Base-by-base conservation (phyloP, 2,797 vertebrate genomes). In the Enteromius radiatus region DNA sequence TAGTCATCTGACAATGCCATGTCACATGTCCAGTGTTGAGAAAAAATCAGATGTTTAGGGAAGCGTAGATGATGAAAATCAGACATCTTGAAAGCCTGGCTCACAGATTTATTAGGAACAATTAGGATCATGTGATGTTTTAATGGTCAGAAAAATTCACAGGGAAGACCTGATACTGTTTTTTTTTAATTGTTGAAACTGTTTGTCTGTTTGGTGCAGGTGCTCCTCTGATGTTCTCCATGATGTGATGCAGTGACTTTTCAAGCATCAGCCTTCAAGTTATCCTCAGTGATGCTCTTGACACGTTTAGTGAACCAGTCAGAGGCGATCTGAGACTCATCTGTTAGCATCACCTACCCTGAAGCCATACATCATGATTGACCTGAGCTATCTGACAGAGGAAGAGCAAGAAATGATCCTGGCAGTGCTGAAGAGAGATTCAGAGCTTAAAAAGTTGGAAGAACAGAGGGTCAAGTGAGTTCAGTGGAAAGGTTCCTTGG, bases 321-420 rank as follows among this genome's bases (percentile, higher is more conserved):
- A n/a, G 47, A 41, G 49, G 15, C 21, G 9, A 76, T 67, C 59
- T 67, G 23, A 59, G 12, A 45, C 80, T 81, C 61, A 80, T 86
- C 74, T 73, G 67, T 81, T 41, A 31, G 23, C 31, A 76, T 31
- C 63, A 71, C 21, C 45, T 15, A 26, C 26, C 17, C 36, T 3
- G 26, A 82, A 76, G 31, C 21, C 15, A 31, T 70, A n/a, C 84
- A 86, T 88, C 91, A 99, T 99, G 98, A 97, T 99, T 23, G 97
- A 99, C 88, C 89, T 99, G 88, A 97, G 97, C 84, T 97, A 96
- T 87, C 91, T 99, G 86, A 97, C 96, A 0, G 96, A 97, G 73
- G 96, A 97, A 77, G 98, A 99, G 74, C 96, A 97, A 89, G 95
- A 96, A 54, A 89, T 90, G 52, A 97, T 99, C 91, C 90, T 95